Base-by-base conservation (phyloP, 2,888 invertebrate species). In the Parelbella ahira region DNA sequence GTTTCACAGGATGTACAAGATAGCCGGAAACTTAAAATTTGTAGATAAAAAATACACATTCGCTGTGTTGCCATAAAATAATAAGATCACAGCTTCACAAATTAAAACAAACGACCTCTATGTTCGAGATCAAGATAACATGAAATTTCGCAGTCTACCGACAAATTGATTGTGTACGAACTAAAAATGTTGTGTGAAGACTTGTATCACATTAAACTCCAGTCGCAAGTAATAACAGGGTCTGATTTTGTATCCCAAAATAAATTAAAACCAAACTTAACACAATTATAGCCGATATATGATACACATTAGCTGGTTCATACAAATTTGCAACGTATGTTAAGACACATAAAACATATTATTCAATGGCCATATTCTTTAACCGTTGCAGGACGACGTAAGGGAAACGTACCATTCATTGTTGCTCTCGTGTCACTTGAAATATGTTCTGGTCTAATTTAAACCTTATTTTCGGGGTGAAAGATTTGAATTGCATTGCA, bases 401-500 rank as follows among this genome's bases (percentile, higher is more conserved):
- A 76, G 80, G 81, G 82, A 83, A 84, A 77, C 68, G 68, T 76
- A 80, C 79, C 83, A 84, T 87, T 87, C 83, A 83, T 79, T 81
- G 81, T 78, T 72, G 70, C 78, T 71, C 69, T 74, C 65, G 66
- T 72, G 68, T 65, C 68, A 63, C 63, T 72, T 51, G 53, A 49
- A 49, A 47, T 45, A 34, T 45, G 9, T 7, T 48, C 20, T 37
- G 12, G 47, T 25, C 45, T 5, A 71, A 58, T 55, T 54, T 55
- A 29, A 50, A 56, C 74, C 54, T 59, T 65, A 51, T 7, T 1
- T 0, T 1, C 1, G 0, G 0, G 1, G 0, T 0, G 4, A 45
- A 68, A 47, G 48, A 54, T 45, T 32, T 18, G 45, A 44, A 46
- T 48, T 69, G 7, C 20, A 6, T 7, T 47, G 33, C 8, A 8